Evolutionary conservation across 2,888 invertebrate species (phyloP).

Genomic region (Synergus itoensis): DNA sequence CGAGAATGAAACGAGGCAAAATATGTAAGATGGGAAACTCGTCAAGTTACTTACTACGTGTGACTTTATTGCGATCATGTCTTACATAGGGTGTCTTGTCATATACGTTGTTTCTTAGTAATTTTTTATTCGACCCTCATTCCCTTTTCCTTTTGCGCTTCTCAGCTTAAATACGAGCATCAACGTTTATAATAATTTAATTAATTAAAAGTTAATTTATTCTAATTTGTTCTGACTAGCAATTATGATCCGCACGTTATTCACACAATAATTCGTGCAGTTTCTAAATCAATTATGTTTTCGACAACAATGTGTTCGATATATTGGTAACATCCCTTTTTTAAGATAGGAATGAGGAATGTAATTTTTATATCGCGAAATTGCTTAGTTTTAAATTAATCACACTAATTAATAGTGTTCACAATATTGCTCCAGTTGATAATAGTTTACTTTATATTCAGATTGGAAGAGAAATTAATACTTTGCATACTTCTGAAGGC

Average conservation of each 20-base stretch:
- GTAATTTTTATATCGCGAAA: conserved; percentile 33
- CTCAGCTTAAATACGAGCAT: conserved; percentile 33
- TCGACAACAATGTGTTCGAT: no score
- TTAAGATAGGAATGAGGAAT: conserved; percentile 29
- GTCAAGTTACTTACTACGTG: conserved; percentile 19
- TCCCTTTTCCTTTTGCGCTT: neutral
- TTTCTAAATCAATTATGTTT: no score
- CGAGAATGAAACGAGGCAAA: conserved; percentile 2
- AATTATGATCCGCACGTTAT: no score
- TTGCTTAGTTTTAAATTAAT: neutral
- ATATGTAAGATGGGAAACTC: neutral
- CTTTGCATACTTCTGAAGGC: no score
- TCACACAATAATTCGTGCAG: no score
- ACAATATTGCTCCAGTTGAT: neutral
- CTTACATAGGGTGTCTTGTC: neutral
- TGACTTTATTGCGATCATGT: conserved; percentile 23
- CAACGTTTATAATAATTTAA: conserved; percentile 33
- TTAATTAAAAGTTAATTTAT: no score
- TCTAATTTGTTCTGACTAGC: no score
- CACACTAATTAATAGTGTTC: neutral
- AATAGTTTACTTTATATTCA: neutral
- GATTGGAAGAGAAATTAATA: no score
- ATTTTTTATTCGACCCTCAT: conserved; percentile 1
- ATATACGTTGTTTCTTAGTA: neutral
- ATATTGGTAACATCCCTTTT: no score